Evolutionary conservation across 2,888 invertebrate species (phyloP), one percentile per base, ranked within the genome.

Genomic region (Scrobipalpa atriplicella): DNA sequence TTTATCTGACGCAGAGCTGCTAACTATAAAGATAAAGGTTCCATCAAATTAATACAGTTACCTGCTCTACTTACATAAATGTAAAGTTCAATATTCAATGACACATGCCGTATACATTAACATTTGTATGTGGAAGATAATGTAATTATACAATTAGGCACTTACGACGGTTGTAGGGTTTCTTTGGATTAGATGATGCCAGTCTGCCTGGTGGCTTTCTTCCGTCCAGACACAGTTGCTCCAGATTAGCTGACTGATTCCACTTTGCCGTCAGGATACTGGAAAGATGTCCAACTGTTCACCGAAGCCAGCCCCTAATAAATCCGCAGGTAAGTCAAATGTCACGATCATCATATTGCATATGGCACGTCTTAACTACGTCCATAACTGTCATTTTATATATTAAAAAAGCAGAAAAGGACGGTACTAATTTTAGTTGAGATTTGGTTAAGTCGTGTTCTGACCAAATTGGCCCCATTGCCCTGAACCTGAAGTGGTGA

Each of bases 111-210:
- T 43, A 47, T 47, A 8, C 8, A 8, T 10, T 39, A 39, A 11
- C 11, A 1, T n/a, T 16, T 16, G 16, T 47, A 10, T 47, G 47
- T 47, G 7, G 16, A 47, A 47, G 47, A 47, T 47, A 47, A 47
- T 47, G 8, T 16, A 47, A 47, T 47, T 47, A 47, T 47, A 47
- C 47, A 47, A 47, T 47, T 47, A n/a, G n/a, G n/a, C n/a, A 47
- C n/a, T 29, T 29, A 29, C 29, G n/a, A 47, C 47, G n/a, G n/a
- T 16, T 10, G 47, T 47, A 47, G 47, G 47, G 47, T 47, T 47
- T 47, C 47, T 16, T 3, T 47, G 47, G 47, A 16, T 16, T 16
- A 6, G 8, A 47, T n/a, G 47, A 47, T 16, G 47, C 47, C 47
- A 47, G n/a, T 47, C 47, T 7, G n/a, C 10, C 16, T 47, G 7